Conservation (phyloP, 2,797 vertebrate species). For the Distichodus sexfasciatus region DNA sequence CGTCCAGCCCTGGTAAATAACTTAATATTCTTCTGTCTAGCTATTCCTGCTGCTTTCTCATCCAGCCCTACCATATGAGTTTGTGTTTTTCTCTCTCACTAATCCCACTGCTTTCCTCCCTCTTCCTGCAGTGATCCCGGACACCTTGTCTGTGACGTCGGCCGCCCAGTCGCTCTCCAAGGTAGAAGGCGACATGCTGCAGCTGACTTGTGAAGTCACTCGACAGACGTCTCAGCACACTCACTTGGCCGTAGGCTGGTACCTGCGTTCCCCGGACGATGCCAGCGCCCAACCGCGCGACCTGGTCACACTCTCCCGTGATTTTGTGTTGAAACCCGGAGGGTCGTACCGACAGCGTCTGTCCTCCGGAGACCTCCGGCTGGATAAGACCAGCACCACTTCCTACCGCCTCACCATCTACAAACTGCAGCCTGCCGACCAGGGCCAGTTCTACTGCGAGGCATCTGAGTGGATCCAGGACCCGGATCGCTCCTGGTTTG, state of each 20-base stretch:
- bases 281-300: slow-evolving; percentile 71
- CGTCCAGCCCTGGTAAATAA: no score
- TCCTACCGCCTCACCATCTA: slow-evolving; percentile 89
- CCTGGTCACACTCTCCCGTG: slow-evolving; percentile 86
- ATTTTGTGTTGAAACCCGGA: slow-evolving; percentile 86
- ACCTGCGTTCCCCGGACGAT: slow-evolving; percentile 78
- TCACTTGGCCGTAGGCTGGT: slow-evolving; percentile 91
- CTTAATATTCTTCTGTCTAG: no score
- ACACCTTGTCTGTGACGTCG: slow-evolving; percentile 81
- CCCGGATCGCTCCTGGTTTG: slow-evolving; percentile 86
- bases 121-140: slow-evolving; percentile 83
- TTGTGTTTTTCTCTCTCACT: neutral
- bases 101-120: neutral
- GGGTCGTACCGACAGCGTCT: slow-evolving; percentile 85
- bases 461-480: slow-evolving; percentile 96
- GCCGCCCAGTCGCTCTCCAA: slow-evolving; percentile 86
- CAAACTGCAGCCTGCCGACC: slow-evolving; percentile 89
- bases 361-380: slow-evolving; percentile 83
- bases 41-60: no score
- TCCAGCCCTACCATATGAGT: no score
- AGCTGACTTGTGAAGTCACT: slow-evolving; percentile 88
- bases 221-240: slow-evolving; percentile 87
- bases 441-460: slow-evolving; percentile 94
- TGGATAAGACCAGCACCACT: slow-evolving; percentile 89
- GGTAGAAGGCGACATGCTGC: slow-evolving; percentile 88